These are phyloP conservation scores for Archips crataeganus DNA, from an alignment of 2,888 invertebrate genomes.

Conservation along the genomic window DNA sequence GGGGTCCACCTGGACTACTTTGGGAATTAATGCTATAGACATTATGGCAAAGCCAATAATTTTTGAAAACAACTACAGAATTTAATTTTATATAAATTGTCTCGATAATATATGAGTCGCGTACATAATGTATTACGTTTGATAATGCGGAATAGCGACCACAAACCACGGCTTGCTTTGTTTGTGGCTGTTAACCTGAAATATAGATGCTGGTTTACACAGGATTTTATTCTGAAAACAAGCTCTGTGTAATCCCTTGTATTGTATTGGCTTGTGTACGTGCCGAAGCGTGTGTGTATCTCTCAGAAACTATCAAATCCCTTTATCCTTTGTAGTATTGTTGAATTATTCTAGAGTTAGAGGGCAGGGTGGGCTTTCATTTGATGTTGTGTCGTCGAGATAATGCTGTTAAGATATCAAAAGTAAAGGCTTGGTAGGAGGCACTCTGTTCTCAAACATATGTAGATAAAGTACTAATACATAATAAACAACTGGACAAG, in stretches of 20 bases:
- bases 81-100: too few species aligned
- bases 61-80: too few species aligned
- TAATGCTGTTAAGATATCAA: neutral
- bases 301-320: conserved; percentile 11
- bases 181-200: neutral
- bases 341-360: conserved; percentile 13
- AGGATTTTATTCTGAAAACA: conserved; percentile 25
- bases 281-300: conserved; percentile 14
- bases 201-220: neutral
- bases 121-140: too few species aligned
- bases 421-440: neutral
- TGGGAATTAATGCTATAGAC: too few species aligned
- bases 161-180: conserved; percentile 15
- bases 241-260: conserved; percentile 20
- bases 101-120: too few species aligned
- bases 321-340: conserved; percentile 16
- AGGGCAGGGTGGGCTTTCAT: neutral
- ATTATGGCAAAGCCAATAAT: too few species aligned
- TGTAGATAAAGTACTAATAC: neutral
- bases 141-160: conserved; percentile 4
- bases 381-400: neutral
- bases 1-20: too few species aligned
- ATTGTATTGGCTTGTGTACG: neutral
- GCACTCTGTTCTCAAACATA: neutral
- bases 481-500: too few species aligned